Percentiles rank a stretch among this genome's conserved stretches.
Conservation (phyloP, 2,113 vertebrate genomes). For the Butastur rufipennis region DNA sequence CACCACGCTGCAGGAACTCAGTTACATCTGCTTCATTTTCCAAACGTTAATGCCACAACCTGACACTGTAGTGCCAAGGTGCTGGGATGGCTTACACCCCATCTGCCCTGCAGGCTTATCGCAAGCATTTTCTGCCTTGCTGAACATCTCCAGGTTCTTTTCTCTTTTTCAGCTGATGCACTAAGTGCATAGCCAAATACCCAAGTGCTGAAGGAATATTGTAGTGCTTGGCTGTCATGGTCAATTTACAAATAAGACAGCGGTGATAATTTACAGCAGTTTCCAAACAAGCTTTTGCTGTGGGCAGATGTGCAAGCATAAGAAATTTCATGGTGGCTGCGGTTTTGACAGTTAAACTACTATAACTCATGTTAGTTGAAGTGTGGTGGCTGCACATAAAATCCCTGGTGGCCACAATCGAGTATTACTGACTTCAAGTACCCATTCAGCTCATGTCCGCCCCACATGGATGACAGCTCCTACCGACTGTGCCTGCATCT, state of each 20-base stretch:
- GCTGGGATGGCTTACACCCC: not conserved
- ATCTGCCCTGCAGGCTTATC: not conserved
- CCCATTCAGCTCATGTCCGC: not conserved
- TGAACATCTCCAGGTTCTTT: not conserved
- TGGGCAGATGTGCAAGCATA: not conserved
- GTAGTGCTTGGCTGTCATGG: not conserved
- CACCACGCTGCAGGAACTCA: not conserved
- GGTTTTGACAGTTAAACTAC: not conserved
- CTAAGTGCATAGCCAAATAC: not conserved
- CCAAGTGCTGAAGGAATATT: not conserved
- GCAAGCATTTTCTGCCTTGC: not conserved
- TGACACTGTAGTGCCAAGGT: not conserved
- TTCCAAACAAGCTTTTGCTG: constrained; percentile 10
- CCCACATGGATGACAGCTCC: not conserved
- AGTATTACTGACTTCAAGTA: not conserved
- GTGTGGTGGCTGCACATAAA: not conserved
- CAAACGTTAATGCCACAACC: rapidly evolving
- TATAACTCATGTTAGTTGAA: not conserved
- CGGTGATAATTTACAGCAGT: not conserved
- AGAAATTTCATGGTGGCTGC: not conserved
- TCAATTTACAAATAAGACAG: not conserved
- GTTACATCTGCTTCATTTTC: not conserved
- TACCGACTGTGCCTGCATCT: not conserved
- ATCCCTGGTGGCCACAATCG: not conserved
- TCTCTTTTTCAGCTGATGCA: not conserved